A percentile compares a stretch with the other conserved stretches of the same genome.
These are phyloP conservation scores for Cheiracanthium punctorium DNA, from an alignment of 2,888 invertebrate species.

Conservation along the genomic window DNA sequence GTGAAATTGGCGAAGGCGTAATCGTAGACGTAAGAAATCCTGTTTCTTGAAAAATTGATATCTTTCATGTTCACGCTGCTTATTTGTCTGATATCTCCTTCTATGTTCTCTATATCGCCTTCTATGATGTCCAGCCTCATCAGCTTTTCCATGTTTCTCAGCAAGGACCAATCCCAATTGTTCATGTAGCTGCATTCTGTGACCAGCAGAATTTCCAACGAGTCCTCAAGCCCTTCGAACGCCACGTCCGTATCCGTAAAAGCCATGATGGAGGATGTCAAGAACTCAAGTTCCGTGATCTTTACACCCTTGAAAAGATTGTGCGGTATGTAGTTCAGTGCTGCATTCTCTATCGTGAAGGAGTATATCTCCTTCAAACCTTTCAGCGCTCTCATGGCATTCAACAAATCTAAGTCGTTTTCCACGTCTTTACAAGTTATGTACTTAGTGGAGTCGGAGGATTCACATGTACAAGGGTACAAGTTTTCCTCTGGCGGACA, in stretches of 20 bases:
- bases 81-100: conserved; percentile 27
- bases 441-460: background rate
- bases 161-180: conserved; percentile 46
- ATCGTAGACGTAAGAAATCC: conserved; percentile 21
- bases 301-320: conserved; percentile 26
- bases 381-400: conserved; percentile 14
- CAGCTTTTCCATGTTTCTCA: conserved; percentile 40
- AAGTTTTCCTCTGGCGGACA: conserved; percentile 68
- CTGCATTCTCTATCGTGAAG: conserved; percentile 30
- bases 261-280: conserved; percentile 21
- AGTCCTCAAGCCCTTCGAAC: conserved; percentile 50
- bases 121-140: conserved; percentile 30
- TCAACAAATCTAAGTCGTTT: conserved; percentile 33
- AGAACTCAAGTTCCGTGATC: conserved; percentile 34
- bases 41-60: conserved; percentile 24
- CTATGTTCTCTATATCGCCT: conserved; percentile 23
- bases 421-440: conserved; percentile 32
- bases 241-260: conserved; percentile 48
- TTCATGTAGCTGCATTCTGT: conserved; percentile 35
- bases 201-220: conserved; percentile 26
- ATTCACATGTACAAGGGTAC: conserved; percentile 32
- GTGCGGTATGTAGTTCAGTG: conserved; percentile 35
- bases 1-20: conserved; percentile 44
- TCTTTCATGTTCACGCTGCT: background rate
- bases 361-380: conserved; percentile 21